Conservation (phyloP, 2,888 invertebrate genomes). For the Sialis lutaria region DNA sequence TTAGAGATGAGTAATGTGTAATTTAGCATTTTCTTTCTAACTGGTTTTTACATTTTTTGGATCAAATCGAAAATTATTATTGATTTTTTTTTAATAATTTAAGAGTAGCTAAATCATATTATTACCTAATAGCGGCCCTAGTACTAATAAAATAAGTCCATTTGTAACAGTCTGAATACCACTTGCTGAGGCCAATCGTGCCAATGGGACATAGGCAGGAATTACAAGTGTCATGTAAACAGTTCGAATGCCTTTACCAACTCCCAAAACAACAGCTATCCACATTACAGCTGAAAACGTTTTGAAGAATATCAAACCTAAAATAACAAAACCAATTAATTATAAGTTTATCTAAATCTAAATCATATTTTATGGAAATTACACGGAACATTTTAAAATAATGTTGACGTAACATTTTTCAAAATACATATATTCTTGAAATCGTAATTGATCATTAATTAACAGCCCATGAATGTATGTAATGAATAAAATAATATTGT, state of each 20-base stretch:
- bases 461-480: too few species aligned
- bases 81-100: constrained; percentile 1
- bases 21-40: too few species aligned
- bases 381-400: too few species aligned
- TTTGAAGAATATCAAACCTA: constrained; percentile 23
- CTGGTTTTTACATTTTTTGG: too few species aligned
- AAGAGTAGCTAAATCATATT: background rate
- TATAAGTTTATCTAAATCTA: too few species aligned
- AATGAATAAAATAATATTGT: too few species aligned
- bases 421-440: too few species aligned
- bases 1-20: too few species aligned
- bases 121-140: constrained; percentile 46
- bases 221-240: constrained; percentile 52
- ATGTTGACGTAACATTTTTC: too few species aligned
- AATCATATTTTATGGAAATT: too few species aligned
- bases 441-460: too few species aligned
- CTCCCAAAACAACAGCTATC: constrained; percentile 40
- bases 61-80: background rate
- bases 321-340: constrained; percentile 7
- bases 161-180: constrained; percentile 54
- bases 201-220: constrained; percentile 47
- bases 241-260: constrained; percentile 49
- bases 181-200: constrained; percentile 45
- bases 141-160: constrained; percentile 38
- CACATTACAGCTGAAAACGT: constrained; percentile 21